Evolutionary conservation across 1,140 invertebrate genomes (phyloP).

Genomic region (Megathymus violae): DNA sequence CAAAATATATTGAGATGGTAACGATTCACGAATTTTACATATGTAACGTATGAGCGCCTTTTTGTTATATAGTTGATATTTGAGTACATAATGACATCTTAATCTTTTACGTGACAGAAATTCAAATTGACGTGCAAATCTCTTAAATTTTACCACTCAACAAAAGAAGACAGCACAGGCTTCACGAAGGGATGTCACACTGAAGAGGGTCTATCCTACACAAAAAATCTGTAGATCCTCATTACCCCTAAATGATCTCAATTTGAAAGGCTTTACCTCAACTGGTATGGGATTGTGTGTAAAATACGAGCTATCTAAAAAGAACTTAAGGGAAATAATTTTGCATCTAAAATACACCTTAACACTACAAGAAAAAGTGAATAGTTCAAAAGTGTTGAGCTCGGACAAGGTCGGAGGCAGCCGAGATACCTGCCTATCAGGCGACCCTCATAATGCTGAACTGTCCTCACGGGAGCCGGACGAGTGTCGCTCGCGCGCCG

Average conservation of each 20-base stretch:
- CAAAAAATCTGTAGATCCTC: constrained; percentile 30
- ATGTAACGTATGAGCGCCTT: no score
- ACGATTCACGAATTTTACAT: no score
- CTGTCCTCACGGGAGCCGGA: background rate
- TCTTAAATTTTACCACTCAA: background rate
- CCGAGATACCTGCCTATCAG: constrained; percentile 17
- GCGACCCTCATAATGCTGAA: constrained; percentile 22
- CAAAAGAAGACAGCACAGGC: background rate
- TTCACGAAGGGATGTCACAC: background rate
- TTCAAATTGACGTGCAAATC: no score
- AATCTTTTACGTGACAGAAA: no score
- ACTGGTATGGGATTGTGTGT: constrained; percentile 10
- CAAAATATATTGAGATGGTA: no score
- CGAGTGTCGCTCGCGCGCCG: constrained; percentile 9
- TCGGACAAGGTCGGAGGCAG: constrained; percentile 1
- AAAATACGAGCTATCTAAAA: background rate
- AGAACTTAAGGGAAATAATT: background rate
- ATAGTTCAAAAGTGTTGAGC: background rate
- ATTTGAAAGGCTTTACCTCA: constrained; percentile 28
- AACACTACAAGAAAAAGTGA: background rate
- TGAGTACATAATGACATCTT: no score
- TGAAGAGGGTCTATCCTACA: constrained; percentile 26
- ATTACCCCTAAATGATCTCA: constrained; percentile 27
- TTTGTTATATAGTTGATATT: no score
- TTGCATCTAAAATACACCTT: background rate